Conservation (phyloP, 2,888 invertebrate genomes). For the Temnothorax ravouxi region DNA sequence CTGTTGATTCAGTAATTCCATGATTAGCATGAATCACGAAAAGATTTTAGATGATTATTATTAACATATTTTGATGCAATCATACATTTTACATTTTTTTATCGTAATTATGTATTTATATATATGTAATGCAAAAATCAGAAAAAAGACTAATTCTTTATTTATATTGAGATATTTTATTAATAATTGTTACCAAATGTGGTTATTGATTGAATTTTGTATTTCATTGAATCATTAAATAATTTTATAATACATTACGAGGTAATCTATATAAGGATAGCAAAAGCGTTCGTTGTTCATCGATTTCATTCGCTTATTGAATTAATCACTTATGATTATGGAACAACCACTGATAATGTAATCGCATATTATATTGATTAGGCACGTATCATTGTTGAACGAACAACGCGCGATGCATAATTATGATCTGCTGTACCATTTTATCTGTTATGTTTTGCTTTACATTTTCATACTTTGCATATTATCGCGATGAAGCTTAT, state of each 20-base stretch:
- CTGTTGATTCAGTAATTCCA: neutral
- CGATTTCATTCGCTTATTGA: conserved; percentile 13
- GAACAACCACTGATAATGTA: conserved; percentile 4
- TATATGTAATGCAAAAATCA: neutral
- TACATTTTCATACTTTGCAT: neutral
- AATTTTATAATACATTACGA: neutral
- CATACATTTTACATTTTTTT: neutral
- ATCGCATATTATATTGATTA: conserved; percentile 31
- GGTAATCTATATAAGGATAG: neutral
- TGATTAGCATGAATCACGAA: conserved; percentile 3
- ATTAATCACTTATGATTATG: conserved; percentile 35
- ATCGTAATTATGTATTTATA: neutral
- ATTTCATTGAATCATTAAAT: conserved; percentile 3
- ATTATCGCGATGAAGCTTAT: neutral
- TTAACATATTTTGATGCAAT: neutral
- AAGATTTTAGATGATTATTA: neutral
- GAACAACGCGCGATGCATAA: conserved; percentile 6
- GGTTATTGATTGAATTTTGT: neutral
- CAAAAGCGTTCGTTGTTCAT: neutral
- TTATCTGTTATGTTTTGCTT: neutral
- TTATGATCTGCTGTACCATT: conserved; percentile 3
- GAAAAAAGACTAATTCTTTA: neutral
- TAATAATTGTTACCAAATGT: neutral
- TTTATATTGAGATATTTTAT: neutral
- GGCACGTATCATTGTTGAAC: conserved; percentile 19